These are phyloP conservation scores for Gastracanthus pulcherrimus DNA, from an alignment of 2,888 invertebrate species.

Conservation along the genomic window DNA sequence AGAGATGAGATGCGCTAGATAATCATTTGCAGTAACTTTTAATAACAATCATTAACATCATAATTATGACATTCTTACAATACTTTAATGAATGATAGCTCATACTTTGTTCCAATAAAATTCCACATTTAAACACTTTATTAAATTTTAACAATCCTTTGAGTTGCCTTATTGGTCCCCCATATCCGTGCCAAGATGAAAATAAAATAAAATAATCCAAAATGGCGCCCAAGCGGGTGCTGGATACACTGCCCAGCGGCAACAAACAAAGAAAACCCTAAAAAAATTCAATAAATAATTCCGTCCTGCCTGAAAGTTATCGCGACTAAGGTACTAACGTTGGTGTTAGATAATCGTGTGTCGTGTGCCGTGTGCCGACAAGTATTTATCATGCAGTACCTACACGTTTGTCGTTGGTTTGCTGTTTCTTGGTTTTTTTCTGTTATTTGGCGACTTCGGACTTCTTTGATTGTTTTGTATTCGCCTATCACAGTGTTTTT, in stretches of 20 bases:
- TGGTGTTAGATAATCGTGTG: slow-evolving; percentile 77
- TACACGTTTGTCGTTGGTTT: slow-evolving; percentile 76
- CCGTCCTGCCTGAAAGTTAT: slow-evolving; percentile 58
- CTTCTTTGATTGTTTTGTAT: slow-evolving; percentile 66
- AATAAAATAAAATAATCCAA: background rate
- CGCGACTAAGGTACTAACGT: slow-evolving; percentile 76
- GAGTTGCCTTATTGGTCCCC: slow-evolving; percentile 18
- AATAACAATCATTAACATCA: background rate
- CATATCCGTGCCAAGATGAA: background rate
- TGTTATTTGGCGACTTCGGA: slow-evolving; percentile 64
- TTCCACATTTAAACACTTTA: no score
- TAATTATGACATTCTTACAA: background rate
- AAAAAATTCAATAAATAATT: slow-evolving; percentile 40
- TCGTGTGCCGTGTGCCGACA: slow-evolving; percentile 77
- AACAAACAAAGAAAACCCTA: background rate
- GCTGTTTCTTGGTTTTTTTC: slow-evolving; percentile 72
- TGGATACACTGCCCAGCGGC: background rate
- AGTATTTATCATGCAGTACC: slow-evolving; percentile 70
- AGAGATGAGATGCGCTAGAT: background rate
- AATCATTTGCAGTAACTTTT: background rate
- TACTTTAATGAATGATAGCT: background rate
- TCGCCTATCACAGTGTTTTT: slow-evolving; percentile 65
- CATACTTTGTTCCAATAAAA: no score
- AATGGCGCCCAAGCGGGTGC: background rate
- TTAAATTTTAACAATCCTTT: no score